Conservation (phyloP, 2,888 invertebrate species). For the Uropetala carovei region DNA sequence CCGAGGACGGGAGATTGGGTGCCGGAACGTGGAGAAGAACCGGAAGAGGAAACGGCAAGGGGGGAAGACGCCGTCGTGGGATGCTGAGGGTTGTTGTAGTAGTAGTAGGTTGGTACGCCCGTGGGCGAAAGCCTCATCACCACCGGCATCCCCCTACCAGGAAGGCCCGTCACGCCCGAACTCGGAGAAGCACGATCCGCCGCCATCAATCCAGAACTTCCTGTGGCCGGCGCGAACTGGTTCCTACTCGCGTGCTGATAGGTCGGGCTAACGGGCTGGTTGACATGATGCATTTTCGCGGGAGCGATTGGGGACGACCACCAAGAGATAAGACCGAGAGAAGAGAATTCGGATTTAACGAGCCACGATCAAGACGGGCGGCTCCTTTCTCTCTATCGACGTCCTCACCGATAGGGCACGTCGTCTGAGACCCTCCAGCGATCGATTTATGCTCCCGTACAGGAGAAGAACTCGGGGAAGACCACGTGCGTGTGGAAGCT, state of each 20-base stretch:
- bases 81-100: slow-evolving; percentile 37
- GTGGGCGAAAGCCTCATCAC: slow-evolving; percentile 38
- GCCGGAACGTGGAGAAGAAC: slow-evolving; percentile 5
- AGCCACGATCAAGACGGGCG: background rate
- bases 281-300: background rate
- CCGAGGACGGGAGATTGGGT: slow-evolving; percentile 44
- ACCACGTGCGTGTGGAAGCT: slow-evolving; percentile 45
- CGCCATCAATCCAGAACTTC: background rate
- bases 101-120: slow-evolving; percentile 54
- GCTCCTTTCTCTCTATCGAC: background rate
- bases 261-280: slow-evolving; percentile 6
- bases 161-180: background rate
- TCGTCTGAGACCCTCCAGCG: background rate
- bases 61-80: slow-evolving; percentile 34
- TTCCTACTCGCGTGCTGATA: background rate
- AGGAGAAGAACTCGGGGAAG: background rate
- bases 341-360: background rate
- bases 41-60: background rate
- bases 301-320: background rate
- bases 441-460: background rate
- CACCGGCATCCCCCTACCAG: slow-evolving; percentile 15
- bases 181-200: background rate
- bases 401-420: background rate
- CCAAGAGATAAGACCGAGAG: background rate
- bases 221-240: slow-evolving; percentile 2